Conservation (phyloP, 2,797 vertebrate genomes). For the Brachyalestes nurse region DNA sequence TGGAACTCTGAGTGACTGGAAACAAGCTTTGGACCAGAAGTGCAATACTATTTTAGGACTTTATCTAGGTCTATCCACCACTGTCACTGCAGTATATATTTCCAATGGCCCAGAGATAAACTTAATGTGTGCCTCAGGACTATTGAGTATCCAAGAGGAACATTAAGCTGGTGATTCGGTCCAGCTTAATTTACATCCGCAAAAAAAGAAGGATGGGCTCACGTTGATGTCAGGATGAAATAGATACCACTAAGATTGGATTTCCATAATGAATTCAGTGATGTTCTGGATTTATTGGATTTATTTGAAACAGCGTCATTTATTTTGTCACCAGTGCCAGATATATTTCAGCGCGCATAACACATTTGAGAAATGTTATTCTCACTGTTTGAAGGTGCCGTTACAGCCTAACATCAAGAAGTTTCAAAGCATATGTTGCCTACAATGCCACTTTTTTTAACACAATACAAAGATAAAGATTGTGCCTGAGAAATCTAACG, state of each 20-base stretch:
- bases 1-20: slow-evolving; percentile 11
- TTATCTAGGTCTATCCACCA: slow-evolving; percentile 23
- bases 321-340: slow-evolving; percentile 53
- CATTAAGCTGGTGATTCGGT: slow-evolving; percentile 27
- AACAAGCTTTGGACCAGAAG: slow-evolving; percentile 1
- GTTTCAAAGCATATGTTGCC: slow-evolving; percentile 52
- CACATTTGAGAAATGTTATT: slow-evolving; percentile 65
- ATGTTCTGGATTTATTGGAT: slow-evolving; percentile 72
- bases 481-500: background rate
- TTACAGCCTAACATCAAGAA: slow-evolving; percentile 69
- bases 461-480: background rate
- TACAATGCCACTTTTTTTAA: slow-evolving; percentile 31
- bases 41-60: slow-evolving; percentile 3
- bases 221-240: slow-evolving; percentile 54
- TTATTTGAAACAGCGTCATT: slow-evolving; percentile 57
- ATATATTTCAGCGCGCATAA: slow-evolving; percentile 65
- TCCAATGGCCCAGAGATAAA: slow-evolving; percentile 17
- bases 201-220: slow-evolving; percentile 30
- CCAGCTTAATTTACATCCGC: slow-evolving; percentile 27
- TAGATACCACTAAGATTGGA: slow-evolving; percentile 63
- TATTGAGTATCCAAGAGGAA: slow-evolving; percentile 30
- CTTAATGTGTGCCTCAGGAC: slow-evolving; percentile 30
- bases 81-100: slow-evolving; percentile 10
- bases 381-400: slow-evolving; percentile 65
- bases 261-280: slow-evolving; percentile 75